phyloP scores from a whole-genome alignment of 2,888 invertebrate species.

The Meiosimyza decipiens region DNA sequence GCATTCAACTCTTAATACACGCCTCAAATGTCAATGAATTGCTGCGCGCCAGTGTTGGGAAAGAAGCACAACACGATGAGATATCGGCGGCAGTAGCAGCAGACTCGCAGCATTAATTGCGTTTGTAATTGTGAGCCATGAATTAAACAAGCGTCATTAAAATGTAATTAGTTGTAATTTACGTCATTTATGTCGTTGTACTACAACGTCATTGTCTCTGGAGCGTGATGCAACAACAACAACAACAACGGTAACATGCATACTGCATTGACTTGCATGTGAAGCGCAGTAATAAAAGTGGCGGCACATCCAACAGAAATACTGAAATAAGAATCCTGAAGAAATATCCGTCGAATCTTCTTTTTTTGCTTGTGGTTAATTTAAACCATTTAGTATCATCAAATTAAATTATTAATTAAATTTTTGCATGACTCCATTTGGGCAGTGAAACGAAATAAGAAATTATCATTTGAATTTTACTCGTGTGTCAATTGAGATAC shows the following conservation, averaged over 20 bases:
- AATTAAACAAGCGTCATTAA: slow-evolving; percentile 64
- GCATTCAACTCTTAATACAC: background rate
- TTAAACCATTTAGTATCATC: too few relatives aligned
- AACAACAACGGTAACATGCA: background rate
- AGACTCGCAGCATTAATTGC: slow-evolving; percentile 53
- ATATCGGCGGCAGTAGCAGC: background rate
- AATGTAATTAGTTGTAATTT: slow-evolving; percentile 64
- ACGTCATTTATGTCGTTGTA: slow-evolving; percentile 49
- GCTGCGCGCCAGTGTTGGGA: background rate
- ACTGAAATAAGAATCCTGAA: too few relatives aligned
- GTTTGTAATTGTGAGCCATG: slow-evolving; percentile 60
- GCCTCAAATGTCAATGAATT: slow-evolving; percentile 21
- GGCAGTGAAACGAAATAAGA: too few relatives aligned
- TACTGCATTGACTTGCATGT: too few relatives aligned
- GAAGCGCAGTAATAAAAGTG: too few relatives aligned
- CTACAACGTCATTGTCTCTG: slow-evolving; percentile 9
- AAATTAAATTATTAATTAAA: too few relatives aligned
- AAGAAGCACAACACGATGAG: slow-evolving; percentile 1
- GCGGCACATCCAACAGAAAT: too few relatives aligned
- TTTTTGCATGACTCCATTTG: too few relatives aligned
- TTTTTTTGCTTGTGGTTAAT: too few relatives aligned
- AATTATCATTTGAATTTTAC: too few relatives aligned
- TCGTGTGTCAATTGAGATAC: too few relatives aligned
- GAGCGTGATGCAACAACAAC: background rate
- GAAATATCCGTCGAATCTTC: too few relatives aligned